Base-by-base conservation (phyloP, 2,113 vertebrate genomes). In the Catharus fuscescens region DNA sequence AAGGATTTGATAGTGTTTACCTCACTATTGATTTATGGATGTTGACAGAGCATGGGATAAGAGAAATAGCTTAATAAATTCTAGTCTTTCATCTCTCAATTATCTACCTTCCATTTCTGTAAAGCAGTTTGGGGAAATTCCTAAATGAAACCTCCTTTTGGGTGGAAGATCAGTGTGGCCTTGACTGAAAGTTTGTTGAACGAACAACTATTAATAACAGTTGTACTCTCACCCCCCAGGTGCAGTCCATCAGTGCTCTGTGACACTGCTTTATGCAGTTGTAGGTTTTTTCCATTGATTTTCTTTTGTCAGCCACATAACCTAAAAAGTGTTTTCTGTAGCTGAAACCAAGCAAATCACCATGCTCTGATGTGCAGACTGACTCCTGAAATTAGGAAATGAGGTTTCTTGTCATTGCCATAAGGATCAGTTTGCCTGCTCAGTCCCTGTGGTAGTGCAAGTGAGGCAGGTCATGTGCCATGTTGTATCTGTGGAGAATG, bases 141-240 rank as follows among this genome's bases (percentile, higher is more conserved):
- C 69, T 34, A 65, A 70, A n/a, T 66, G 26, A 76, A 87, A 64
- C n/a, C 15, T 40, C 6, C 4, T 53, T 89, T 91, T 71, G 44
- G 25, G 17, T 83, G 25, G 44, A 24, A 90, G 45, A 67, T 77
- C 20, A 42, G 18, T 8, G 9, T 90, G 85, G 76, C 94, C 91
- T 94, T 93, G 77, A 48, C 93, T 80, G 81, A 92, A 92, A 95
- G 70, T 90, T 90, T 82, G 83, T 70, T 94, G 69, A 95, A 76
- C 59, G 38, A 93, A 89, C 59, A 86, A 3, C 87, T 91, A 44
- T 61, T 95, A 90, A 57, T 78, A 90, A 86, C 60, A 85, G 19
- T 23, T 88, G 89, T 78, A 88, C 89, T 92, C 50, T 93, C 53
- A 26, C 38, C 92, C 74, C 15, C 6, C 54, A 53, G 48, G 74